Conservation (phyloP, 1,140 invertebrate species). For the Aphelinus atriplicis region DNA sequence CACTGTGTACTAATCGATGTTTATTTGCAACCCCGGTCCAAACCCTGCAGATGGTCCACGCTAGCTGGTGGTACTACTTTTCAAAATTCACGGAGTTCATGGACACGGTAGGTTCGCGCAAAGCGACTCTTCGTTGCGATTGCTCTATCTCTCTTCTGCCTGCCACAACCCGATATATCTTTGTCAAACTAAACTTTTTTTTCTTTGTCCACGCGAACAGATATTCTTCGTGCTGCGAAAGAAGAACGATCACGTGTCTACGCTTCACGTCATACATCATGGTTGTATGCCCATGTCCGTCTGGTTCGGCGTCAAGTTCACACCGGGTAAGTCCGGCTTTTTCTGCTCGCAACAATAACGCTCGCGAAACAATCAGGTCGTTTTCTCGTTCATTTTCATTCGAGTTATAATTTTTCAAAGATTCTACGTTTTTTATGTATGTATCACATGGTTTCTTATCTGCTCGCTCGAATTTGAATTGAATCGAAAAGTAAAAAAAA, state of each 20-base stretch:
- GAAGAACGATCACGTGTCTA: conserved; percentile 92
- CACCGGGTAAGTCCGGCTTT: conserved; percentile 71
- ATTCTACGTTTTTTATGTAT: no score
- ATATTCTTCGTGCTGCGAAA: conserved; percentile 93
- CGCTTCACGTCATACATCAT: conserved; percentile 95
- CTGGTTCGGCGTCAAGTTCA: conserved; percentile 97
- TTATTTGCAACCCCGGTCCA: conserved; percentile 28
- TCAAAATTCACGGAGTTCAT: conserved; percentile 97
- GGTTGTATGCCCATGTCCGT: conserved; percentile 96
- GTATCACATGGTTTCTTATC: no score
- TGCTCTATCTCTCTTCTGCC: no score
- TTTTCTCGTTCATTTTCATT: no score
- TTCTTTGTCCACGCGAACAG: conserved; percentile 62
- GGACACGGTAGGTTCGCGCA: conserved; percentile 83
- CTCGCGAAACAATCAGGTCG: no score
- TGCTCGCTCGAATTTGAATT: no score
- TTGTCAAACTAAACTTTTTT: neutral
- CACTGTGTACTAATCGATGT: conserved; percentile 41
- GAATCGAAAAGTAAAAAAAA: no score
- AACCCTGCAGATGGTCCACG: conserved; percentile 83
- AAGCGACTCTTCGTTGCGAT: no score
- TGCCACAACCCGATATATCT: neutral
- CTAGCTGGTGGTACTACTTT: conserved; percentile 97
- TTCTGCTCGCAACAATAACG: no score
- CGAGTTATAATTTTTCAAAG: no score